Evolutionary conservation across 2,113 vertebrate genomes (phyloP), one percentile per base, ranked within the genome.

Genomic region (Emydura subglobosa): DNA sequence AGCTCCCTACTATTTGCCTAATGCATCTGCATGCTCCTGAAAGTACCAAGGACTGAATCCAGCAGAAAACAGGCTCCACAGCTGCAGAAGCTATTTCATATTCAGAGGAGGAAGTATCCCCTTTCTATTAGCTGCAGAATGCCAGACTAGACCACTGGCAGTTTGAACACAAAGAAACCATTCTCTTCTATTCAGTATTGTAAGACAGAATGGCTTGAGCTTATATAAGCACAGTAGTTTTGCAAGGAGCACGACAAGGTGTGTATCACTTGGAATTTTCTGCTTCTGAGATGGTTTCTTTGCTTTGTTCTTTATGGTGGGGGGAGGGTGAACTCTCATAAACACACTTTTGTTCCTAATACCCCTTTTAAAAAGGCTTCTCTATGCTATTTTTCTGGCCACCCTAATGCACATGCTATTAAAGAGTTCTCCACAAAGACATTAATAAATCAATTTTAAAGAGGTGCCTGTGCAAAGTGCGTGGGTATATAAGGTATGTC

Each of bases 401-500:
- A 27, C 59, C 19, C 17, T 61, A 29, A 29, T 50, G 31, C 1
- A 74, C 17, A n/a, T 0, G 0, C 16, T 34, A 2, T 90, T 82
- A 25, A 83, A 29, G 22, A 76, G 3, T 2, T 11, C 91, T 93
- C 65, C 51, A 82, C 24, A 61, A 88, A 80, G 10, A 49, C 27
- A 8, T 54, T 78, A 72, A 29, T 47, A 8, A 7, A 6, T 53
- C 61, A 50, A 39, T 92, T 92, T 55, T 31, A 89, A 87, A 87
- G 22, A n/a, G 68, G 55, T 79, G 3, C 47, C 74, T 87, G 72
- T 27, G 27, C 65, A 59, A 68, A 94, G 65, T 6, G 72, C 29
- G 0, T 39, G 21, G 42, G 1, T 65, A 2, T 9, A 6, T 89
- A 68, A 14, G 34, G 34, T 19, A 9, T 8, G 31, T 68, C 61